Percentiles rank a stretch among this genome's conserved stretches.
Conservation (phyloP, 2,113 vertebrate genomes). For the Apteryx owenii region DNA sequence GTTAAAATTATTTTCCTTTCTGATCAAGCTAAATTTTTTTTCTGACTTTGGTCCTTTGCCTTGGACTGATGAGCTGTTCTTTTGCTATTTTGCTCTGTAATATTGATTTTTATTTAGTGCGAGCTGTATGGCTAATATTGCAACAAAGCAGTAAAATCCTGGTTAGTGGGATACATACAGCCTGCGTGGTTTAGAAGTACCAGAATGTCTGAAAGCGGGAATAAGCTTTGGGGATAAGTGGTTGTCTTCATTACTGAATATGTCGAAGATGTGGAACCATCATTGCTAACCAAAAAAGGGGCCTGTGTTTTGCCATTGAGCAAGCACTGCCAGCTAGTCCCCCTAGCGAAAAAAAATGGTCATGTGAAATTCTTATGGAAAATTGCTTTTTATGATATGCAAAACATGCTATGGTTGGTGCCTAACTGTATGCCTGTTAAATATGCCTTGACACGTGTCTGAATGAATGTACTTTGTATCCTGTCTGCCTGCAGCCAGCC, state of each 20-base stretch:
- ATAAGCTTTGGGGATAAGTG: too few species aligned
- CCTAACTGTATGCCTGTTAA: not conserved
- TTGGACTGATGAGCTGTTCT: not conserved
- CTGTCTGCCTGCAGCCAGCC: not conserved
- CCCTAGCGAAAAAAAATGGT: not conserved
- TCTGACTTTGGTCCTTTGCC: not conserved
- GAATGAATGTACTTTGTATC: not conserved
- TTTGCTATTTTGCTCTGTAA: not conserved
- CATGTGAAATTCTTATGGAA: not conserved
- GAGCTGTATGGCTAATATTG: not conserved
- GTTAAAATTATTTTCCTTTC: not conserved
- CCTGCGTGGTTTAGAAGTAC: not conserved
- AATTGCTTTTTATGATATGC: fast-evolving
- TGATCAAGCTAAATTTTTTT: not conserved
- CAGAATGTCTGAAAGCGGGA: not conserved
- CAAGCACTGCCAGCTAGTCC: not conserved
- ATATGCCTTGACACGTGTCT: not conserved
- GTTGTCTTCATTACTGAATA: not conserved
- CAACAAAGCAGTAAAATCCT: not conserved
- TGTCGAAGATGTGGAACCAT: not conserved
- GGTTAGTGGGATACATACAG: not conserved
- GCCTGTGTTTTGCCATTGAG: not conserved
- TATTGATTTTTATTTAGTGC: not conserved
- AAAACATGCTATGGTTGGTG: not conserved
- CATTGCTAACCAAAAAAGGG: not conserved